Conservation (phyloP, 2,888 invertebrate species). For the Bibio marci region DNA sequence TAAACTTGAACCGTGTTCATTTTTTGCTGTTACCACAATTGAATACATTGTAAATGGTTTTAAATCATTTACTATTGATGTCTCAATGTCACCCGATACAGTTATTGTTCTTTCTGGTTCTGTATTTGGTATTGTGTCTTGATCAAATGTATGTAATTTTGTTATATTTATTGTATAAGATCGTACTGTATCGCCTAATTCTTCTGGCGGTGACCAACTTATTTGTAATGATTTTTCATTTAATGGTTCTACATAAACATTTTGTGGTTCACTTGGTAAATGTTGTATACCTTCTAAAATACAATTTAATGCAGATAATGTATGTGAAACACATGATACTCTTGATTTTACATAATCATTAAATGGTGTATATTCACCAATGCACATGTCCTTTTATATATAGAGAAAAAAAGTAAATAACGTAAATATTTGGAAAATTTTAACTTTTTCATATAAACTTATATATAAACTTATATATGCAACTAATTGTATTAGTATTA, state of each 20-base stretch:
- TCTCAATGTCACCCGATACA: constrained; percentile 41
- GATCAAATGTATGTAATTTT: constrained; percentile 48
- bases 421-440: background rate
- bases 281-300: constrained; percentile 58
- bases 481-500: no score
- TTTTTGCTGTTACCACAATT: constrained; percentile 52
- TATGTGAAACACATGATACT: constrained; percentile 68
- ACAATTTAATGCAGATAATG: constrained; percentile 65
- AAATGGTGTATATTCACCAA: constrained; percentile 70
- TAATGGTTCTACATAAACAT: constrained; percentile 52
- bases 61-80: constrained; percentile 41
- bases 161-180: constrained; percentile 58
- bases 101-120: constrained; percentile 31
- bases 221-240: constrained; percentile 55
- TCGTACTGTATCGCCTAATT: constrained; percentile 44
- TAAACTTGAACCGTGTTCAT: constrained; percentile 58
- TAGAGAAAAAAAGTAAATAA: background rate
- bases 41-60: constrained; percentile 72
- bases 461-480: background rate
- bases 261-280: constrained; percentile 56
- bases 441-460: background rate
- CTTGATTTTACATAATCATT: constrained; percentile 70
- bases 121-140: constrained; percentile 16
- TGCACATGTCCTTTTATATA: constrained; percentile 45
- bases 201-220: constrained; percentile 48